Base-by-base conservation (phyloP, 2,888 invertebrate genomes). In the Unio delphinus region DNA sequence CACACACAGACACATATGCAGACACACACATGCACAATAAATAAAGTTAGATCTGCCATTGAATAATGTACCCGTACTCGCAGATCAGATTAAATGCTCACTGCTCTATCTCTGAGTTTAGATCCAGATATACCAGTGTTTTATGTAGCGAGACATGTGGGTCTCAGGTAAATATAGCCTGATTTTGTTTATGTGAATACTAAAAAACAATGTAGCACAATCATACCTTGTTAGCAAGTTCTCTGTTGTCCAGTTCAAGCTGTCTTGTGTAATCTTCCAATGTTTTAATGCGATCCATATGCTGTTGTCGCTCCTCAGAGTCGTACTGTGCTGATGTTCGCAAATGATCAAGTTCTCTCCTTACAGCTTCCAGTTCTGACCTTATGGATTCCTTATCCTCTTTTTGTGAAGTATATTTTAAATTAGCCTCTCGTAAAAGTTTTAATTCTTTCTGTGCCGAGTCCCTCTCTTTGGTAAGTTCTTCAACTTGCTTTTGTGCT, bases 221-320 rank as follows among this genome's bases (percentile, higher is more conserved):
- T 45, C 70, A 64, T 61, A 86, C 86, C 82, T 85, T 85, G 58
- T 78, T 81, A 26, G 84, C 82, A 63, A 85, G 67, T 62, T 86
- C 85, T 57, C 83, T 80, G 62, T 86, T 85, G 65, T 86, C 86
- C 55, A 81, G 64, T 68, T 86, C 86, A 56, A 86, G 74, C 63
- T 83, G 81, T 58, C 76, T 76, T 6, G 83, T 76, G 26, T 79
- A 73, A 58, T 81, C 80, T 60, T 86, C 85, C 63, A 81, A 56
- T 1, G 80, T 74, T 34, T 73, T 65, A 1, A 84, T 80, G 65
- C 80, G 79, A 65, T 86, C 83, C 45, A 81, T 30, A 67, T 85
- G 83, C 65, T 79, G 68, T 64, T 83, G 83, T 28, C 82, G 58
- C 64, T 85, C 84, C 62, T 84, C 83, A 45, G 77, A 80, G 7